phyloP scores from a whole-genome alignment of 2,888 invertebrate species.

The Phortica magna region DNA sequence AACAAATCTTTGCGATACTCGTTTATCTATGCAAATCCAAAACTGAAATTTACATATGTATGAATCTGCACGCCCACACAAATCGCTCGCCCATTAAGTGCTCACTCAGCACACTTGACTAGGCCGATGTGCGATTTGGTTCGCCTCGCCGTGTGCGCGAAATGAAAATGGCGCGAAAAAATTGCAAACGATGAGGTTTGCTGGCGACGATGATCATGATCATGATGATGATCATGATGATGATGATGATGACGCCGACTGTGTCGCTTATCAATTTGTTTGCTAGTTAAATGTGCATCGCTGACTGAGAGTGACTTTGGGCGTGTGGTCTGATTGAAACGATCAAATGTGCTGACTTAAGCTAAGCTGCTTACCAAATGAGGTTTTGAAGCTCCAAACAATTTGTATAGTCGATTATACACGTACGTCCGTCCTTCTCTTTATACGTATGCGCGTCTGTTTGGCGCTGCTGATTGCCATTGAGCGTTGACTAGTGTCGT shows the following conservation, averaged over 20 bases:
- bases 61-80: neutral
- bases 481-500: neutral
- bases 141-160: constrained; percentile 28
- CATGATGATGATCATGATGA: neutral
- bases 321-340: constrained; percentile 57
- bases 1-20: neutral
- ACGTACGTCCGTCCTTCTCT: neutral
- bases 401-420: neutral
- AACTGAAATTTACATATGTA: neutral
- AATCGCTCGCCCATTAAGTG: neutral
- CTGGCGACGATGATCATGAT: constrained; percentile 52
- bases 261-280: constrained; percentile 64
- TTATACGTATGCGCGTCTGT: neutral
- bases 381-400: neutral
- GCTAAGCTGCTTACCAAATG: neutral
- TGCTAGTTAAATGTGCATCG: constrained; percentile 33
- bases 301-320: constrained; percentile 53
- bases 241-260: neutral
- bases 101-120: too few species aligned
- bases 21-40: neutral
- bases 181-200: too few species aligned
- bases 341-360: neutral
- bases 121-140: neutral
- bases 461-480: neutral
- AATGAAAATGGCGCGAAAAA: constrained; percentile 58